These are phyloP conservation scores for Shargacucullia verbasci DNA, from an alignment of 2,888 invertebrate genomes.

Conservation along the genomic window DNA sequence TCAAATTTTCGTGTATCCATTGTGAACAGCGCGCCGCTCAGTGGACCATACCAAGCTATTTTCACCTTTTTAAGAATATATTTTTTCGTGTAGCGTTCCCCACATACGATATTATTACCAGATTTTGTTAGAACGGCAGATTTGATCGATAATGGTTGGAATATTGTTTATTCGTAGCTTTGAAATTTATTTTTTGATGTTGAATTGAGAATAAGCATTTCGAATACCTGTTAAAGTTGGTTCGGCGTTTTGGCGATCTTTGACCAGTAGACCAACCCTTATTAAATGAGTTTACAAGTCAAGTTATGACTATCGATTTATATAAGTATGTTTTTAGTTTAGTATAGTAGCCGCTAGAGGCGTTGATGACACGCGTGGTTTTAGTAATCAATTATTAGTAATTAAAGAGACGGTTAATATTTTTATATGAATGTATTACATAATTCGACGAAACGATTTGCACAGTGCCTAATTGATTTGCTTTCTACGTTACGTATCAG, in stretches of 20 bases:
- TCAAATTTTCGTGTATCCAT: constrained; percentile 41
- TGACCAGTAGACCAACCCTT: background rate
- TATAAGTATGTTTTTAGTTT: no score
- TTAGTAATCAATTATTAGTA: no score
- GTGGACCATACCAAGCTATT: constrained; percentile 52
- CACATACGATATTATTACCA: constrained; percentile 16
- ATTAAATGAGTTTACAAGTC: no score
- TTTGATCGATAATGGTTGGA: constrained; percentile 14
- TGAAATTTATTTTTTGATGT: constrained; percentile 6
- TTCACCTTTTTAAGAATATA: constrained; percentile 50
- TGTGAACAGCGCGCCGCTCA: constrained; percentile 40
- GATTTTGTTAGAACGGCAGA: constrained; percentile 14
- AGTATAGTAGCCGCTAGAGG: no score
- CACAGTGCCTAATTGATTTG: no score
- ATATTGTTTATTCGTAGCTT: constrained; percentile 2
- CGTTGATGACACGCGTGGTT: no score
- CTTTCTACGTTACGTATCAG: no score
- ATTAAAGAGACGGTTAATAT: no score
- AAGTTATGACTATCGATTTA: no score
- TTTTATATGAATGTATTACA: no score
- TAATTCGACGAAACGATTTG: no score
- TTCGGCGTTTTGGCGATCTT: background rate
- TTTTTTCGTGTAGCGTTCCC: constrained; percentile 36
- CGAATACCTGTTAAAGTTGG: background rate
- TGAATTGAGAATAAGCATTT: constrained; percentile 1